These are phyloP conservation scores for Bhutanitis thaidina DNA, from an alignment of 2,888 invertebrate genomes.

Conservation along the genomic window DNA sequence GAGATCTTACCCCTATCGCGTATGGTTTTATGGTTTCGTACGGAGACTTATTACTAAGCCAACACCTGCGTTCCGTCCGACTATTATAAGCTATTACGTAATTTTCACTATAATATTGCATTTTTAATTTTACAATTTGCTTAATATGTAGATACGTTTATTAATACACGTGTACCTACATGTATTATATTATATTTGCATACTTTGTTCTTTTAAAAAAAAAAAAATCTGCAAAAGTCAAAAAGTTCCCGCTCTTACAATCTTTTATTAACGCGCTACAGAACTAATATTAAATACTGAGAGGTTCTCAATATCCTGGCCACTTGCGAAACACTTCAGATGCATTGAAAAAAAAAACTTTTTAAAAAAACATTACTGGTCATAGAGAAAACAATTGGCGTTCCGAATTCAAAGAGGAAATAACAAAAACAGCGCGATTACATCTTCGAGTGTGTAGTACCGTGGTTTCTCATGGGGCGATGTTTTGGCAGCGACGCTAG, in stretches of 20 bases:
- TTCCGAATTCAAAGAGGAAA: slow-evolving; percentile 53
- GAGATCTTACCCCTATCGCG: no score
- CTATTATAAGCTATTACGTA: no score
- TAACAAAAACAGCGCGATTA: slow-evolving; percentile 75
- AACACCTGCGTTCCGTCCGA: no score
- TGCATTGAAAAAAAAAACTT: slow-evolving; percentile 40
- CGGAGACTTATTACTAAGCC: no score
- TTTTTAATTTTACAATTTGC: no score
- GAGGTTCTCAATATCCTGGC: slow-evolving; percentile 64
- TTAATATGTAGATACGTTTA: no score
- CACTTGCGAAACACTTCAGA: slow-evolving; percentile 63
- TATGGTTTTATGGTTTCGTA: no score
- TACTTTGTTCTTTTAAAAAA: background rate
- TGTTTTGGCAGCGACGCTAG: slow-evolving; percentile 72
- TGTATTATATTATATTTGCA: no score
- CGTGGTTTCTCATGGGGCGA: slow-evolving; percentile 75
- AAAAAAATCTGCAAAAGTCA: slow-evolving; percentile 15
- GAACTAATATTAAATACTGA: slow-evolving; percentile 39
- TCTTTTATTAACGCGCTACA: slow-evolving; percentile 46
- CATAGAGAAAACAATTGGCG: slow-evolving; percentile 60
- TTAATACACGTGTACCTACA: no score
- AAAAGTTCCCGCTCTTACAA: slow-evolving; percentile 36
- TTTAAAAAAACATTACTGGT: slow-evolving; percentile 52
- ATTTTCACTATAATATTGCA: no score
- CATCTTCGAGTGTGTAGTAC: slow-evolving; percentile 66